Conservation (phyloP, 2,888 invertebrate species). For the Rhagophthalmus giganteus region DNA sequence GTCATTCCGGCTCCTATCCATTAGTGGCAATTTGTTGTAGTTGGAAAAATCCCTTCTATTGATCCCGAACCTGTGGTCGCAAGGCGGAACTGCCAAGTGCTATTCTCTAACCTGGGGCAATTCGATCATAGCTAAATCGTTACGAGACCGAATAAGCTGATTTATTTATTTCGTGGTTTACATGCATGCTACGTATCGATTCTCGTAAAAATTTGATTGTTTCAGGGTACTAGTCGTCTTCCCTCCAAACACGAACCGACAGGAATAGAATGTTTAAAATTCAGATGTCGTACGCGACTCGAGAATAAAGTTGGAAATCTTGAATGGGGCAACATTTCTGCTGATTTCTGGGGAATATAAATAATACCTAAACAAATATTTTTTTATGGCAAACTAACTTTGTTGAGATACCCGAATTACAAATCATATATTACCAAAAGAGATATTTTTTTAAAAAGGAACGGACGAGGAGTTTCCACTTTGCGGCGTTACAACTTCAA, state of each 20-base stretch:
- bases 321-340: conserved; percentile 22
- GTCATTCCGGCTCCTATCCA: conserved; percentile 24
- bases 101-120: conserved; percentile 17
- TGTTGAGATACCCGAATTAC: conserved; percentile 1
- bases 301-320: conserved; percentile 23
- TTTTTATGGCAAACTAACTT: conserved; percentile 6
- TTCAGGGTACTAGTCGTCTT: conserved; percentile 13
- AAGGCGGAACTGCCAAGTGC: conserved; percentile 24
- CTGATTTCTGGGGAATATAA: conserved; percentile 23
- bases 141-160: conserved; percentile 22
- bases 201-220: conserved; percentile 27
- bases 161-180: conserved; percentile 28
- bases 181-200: conserved; percentile 27
- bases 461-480: too few relatives aligned
- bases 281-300: conserved; percentile 17
- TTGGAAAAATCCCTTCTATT: conserved; percentile 25
- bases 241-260: conserved; percentile 14
- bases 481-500: too few relatives aligned
- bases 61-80: conserved; percentile 14
- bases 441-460: too few relatives aligned
- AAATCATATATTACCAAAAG: background rate
- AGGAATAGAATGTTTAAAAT: conserved; percentile 17
- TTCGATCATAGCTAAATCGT: conserved; percentile 24
- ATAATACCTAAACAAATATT: conserved; percentile 24
- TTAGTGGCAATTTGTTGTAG: conserved; percentile 32